Conservation (phyloP, 2,888 invertebrate species). For the Drosophila subquinaria region DNA sequence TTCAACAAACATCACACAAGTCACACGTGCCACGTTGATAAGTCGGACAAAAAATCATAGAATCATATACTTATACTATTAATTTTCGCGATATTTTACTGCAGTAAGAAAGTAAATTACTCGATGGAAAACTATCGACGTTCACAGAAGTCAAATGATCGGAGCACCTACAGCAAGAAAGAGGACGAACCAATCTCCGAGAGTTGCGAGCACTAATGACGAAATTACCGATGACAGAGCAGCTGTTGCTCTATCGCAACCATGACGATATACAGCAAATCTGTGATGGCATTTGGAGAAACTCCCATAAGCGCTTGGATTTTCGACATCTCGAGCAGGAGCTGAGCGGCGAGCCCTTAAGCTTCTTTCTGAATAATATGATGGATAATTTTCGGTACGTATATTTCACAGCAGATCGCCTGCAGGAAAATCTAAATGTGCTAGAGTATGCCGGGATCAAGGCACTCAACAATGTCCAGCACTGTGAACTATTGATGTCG, state of each 20-base stretch:
- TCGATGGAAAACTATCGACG: conserved; percentile 19
- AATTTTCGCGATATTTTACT: background rate
- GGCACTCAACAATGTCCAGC: conserved; percentile 25
- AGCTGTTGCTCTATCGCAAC: conserved; percentile 32
- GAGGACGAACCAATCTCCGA: background rate
- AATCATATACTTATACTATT: background rate
- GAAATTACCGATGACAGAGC: conserved; percentile 34
- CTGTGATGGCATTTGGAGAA: conserved; percentile 35
- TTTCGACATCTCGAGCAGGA: conserved; percentile 37
- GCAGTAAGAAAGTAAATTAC: conserved; percentile 13
- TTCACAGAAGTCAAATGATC: background rate
- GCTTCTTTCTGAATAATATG: conserved; percentile 43
- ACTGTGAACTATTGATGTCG: conserved; percentile 37
- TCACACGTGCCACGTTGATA: conserved; percentile 23
- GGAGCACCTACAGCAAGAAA: conserved; percentile 2
- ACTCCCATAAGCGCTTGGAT: conserved; percentile 32
- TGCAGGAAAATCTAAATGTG: conserved; percentile 47
- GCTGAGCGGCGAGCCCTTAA: conserved; percentile 20
- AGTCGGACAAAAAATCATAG: conserved; percentile 12
- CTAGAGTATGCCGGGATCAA: conserved; percentile 43
- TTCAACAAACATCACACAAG: conserved; percentile 31
- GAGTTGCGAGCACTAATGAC: conserved; percentile 1
- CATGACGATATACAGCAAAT: conserved; percentile 14
- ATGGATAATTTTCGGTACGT: conserved; percentile 34
- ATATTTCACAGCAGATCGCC: conserved; percentile 41